phyloP scores from a whole-genome alignment of 2,113 vertebrate genomes.

The Microtus oregoni region DNA sequence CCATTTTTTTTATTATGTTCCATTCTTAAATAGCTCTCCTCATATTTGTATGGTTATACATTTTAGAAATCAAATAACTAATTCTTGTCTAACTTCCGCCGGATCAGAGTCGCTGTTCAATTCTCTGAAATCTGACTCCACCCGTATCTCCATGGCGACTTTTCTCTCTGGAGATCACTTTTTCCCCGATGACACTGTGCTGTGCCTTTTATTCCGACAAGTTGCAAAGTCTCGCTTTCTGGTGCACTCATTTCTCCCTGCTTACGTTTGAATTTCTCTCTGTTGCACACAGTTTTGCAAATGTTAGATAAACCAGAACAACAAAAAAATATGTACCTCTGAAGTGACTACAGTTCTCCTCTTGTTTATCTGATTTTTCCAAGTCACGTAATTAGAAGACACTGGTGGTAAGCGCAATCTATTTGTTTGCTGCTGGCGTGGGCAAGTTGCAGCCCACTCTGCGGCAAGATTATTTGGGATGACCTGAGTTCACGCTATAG shows the following conservation, averaged over 20 bases:
- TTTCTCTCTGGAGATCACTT: background rate
- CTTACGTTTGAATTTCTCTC: conserved; percentile 31
- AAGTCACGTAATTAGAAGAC: conserved; percentile 33
- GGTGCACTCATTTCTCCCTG: background rate
- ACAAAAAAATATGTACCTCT: conserved; percentile 21
- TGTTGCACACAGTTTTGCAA: conserved; percentile 37
- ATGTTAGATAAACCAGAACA: conserved; percentile 40
- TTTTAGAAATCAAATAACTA: background rate
- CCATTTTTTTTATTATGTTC: background rate
- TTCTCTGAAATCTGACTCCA: background rate
- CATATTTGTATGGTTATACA: background rate
- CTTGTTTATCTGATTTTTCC: conserved; percentile 56
- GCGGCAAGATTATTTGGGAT: background rate
- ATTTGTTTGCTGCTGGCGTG: conserved; percentile 16
- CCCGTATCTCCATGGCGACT: background rate
- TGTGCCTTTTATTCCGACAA: background rate
- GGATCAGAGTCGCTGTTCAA: background rate
- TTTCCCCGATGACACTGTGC: background rate
- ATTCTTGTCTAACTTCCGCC: background rate
- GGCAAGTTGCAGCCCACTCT: background rate
- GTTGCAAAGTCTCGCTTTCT: conserved; percentile 16
- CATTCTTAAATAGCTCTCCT: background rate
- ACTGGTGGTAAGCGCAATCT: background rate
- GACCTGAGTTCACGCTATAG: background rate
- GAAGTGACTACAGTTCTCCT: conserved; percentile 48